Evolutionary conservation across 1,140 invertebrate species (phyloP).

Genomic region (Bombyx mandarina): DNA sequence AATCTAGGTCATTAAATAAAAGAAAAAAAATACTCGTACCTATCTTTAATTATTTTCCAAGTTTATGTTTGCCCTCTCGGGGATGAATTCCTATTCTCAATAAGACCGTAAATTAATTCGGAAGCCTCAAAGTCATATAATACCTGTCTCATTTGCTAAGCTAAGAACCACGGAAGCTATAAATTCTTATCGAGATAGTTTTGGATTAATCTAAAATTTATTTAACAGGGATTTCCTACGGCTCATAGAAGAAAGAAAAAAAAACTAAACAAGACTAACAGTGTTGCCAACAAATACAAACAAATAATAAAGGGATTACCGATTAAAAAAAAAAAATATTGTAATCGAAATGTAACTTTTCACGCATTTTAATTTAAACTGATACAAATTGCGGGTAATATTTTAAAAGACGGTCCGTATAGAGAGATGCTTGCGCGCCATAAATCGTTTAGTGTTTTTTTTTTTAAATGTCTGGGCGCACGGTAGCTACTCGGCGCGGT

Average conservation of each 20-base stretch:
- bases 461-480: neutral
- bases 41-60: no score
- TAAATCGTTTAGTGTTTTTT: neutral
- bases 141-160: no score
- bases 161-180: no score
- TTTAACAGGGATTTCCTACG: constrained; percentile 26
- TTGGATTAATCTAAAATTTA: constrained; percentile 1
- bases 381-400: constrained; percentile 5
- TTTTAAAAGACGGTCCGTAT: neutral
- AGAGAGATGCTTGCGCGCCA: neutral
- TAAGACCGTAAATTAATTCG: no score
- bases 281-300: no score
- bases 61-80: no score
- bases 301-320: neutral
- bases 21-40: no score
- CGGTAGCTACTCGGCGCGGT: neutral
- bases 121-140: no score
- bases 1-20: no score
- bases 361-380: constrained; percentile 6
- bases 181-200: neutral
- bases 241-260: constrained; percentile 8
- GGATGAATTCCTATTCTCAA: no score
- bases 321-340: neutral
- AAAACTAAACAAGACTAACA: neutral
- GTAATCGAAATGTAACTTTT: neutral